phyloP scores from a whole-genome alignment of 2,113 vertebrate genomes.

The Tragelaphus imberbis region DNA sequence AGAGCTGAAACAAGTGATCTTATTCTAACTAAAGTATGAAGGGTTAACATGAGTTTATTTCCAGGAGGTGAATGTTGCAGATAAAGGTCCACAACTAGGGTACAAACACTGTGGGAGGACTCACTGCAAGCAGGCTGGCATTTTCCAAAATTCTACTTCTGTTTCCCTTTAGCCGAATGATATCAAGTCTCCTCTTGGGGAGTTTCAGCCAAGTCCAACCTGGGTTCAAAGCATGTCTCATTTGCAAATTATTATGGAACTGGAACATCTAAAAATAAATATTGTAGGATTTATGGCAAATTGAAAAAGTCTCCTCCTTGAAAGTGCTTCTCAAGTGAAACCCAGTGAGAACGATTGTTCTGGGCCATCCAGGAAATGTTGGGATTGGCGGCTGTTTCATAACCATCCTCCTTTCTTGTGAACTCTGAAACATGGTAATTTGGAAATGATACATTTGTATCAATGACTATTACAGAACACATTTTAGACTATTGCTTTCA shows the following conservation, averaged over 20 bases:
- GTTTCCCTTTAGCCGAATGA: neutral
- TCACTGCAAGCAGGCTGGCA: neutral
- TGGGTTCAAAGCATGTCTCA: neutral
- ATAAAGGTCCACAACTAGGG: too few species aligned
- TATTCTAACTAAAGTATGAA: neutral
- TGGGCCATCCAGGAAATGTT: neutral
- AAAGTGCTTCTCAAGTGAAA: conserved; percentile 19
- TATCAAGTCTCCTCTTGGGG: neutral
- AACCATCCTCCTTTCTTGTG: neutral
- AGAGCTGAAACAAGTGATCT: neutral
- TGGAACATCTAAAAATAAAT: conserved; percentile 30
- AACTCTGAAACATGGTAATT: neutral
- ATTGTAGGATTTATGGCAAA: neutral
- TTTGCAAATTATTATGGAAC: neutral
- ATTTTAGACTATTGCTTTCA: neutral
- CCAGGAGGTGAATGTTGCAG: neutral
- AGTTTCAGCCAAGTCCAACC: neutral
- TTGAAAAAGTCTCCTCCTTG: neutral
- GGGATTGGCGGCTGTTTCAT: rapidly evolving
- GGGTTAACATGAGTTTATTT: neutral
- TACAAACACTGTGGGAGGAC: rapidly evolving
- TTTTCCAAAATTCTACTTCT: neutral
- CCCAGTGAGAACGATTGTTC: neutral
- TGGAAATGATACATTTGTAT: neutral
- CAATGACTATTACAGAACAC: neutral